phyloP scores from a whole-genome alignment of 2,113 vertebrate genomes.

The Brachypodius melanocephalos region DNA sequence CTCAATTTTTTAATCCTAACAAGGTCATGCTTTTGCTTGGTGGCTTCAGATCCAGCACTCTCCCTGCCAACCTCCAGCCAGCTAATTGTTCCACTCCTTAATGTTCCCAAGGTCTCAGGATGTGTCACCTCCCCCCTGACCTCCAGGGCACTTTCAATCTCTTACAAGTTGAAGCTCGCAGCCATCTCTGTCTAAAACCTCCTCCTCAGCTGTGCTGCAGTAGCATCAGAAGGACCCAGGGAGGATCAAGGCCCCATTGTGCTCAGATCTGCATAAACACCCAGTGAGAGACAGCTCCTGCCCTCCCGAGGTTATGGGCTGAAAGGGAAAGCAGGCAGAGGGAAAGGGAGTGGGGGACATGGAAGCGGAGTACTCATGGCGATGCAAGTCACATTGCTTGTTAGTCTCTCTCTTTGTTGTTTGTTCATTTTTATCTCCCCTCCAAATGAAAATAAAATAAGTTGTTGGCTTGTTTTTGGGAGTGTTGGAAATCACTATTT shows the following conservation, averaged over 20 bases:
- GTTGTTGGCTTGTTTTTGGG: not conserved
- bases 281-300: slow-evolving; percentile 44
- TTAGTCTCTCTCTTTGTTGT: not conserved
- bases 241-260: slow-evolving; percentile 21
- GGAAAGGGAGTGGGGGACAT: not conserved
- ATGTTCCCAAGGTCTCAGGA: not conserved
- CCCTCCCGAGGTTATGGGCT: slow-evolving; percentile 15
- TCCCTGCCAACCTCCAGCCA: not conserved
- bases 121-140: not conserved
- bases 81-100: not conserved
- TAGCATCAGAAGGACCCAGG: not conserved
- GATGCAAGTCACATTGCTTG: not conserved
- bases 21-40: not conserved
- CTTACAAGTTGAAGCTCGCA: not conserved
- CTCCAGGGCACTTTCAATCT: not conserved
- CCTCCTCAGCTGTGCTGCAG: not conserved
- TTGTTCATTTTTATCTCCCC: not conserved
- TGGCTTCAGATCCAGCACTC: not conserved
- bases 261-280: slow-evolving; percentile 25
- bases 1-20: not conserved
- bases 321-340: not conserved
- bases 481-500: not conserved
- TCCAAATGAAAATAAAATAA: not conserved
- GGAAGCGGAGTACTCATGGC: not conserved
- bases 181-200: not conserved